Evolutionary conservation across 2,888 invertebrate species (phyloP).

Genomic region (Limnephilus rhombicus): DNA sequence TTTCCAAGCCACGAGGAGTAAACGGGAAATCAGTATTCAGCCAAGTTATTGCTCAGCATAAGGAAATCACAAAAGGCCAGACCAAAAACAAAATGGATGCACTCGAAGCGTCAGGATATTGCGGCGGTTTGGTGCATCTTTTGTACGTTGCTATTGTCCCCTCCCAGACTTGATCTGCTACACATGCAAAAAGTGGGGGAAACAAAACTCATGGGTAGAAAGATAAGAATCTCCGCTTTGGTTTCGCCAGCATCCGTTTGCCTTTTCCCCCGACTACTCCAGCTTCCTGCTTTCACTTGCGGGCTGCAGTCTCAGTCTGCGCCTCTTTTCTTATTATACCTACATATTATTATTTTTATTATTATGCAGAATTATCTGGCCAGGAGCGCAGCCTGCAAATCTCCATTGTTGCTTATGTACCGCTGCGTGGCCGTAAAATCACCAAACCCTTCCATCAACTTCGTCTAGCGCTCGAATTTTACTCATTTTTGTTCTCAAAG

Average conservation of each 20-base stretch:
- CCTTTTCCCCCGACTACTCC: not conserved
- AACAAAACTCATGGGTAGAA: slow-evolving; percentile 23
- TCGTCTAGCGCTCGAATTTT: slow-evolving; percentile 15
- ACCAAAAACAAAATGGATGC: slow-evolving; percentile 61
- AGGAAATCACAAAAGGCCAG: slow-evolving; percentile 59
- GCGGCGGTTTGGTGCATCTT: slow-evolving; percentile 59
- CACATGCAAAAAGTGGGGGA: slow-evolving; percentile 11
- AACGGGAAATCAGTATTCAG: slow-evolving; percentile 56
- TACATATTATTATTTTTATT: slow-evolving; percentile 23
- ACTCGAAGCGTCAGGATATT: slow-evolving; percentile 56
- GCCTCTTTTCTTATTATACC: slow-evolving; percentile 50
- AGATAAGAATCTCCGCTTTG: slow-evolving; percentile 26
- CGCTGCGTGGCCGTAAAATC: slow-evolving; percentile 36
- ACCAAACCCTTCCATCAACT: slow-evolving; percentile 22
- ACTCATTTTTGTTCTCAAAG: not conserved
- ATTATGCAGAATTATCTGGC: slow-evolving; percentile 53
- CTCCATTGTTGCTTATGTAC: slow-evolving; percentile 34
- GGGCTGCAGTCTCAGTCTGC: not conserved
- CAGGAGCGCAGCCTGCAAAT: not conserved
- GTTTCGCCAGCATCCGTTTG: not conserved
- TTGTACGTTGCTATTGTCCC: slow-evolving; percentile 55
- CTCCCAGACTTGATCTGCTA: not conserved
- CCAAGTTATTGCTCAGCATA: slow-evolving; percentile 56
- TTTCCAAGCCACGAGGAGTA: slow-evolving; percentile 9
- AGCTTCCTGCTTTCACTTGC: not conserved